These are phyloP conservation scores for Acronicta aceris DNA, from an alignment of 2,888 invertebrate species.

Conservation along the genomic window DNA sequence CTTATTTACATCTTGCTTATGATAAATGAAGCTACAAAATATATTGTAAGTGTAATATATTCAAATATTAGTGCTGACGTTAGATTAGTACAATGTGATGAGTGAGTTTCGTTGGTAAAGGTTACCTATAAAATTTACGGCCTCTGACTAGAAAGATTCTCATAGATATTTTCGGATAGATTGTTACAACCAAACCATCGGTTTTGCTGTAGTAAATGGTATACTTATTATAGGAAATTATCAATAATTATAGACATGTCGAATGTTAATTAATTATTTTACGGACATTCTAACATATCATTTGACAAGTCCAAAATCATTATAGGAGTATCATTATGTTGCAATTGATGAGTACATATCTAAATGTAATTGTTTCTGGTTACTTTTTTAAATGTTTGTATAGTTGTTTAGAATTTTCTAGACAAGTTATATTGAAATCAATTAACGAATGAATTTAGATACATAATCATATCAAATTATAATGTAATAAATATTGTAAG, in stretches of 20 bases:
- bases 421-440: slow-evolving; percentile 47
- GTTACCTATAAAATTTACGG: slow-evolving; percentile 65
- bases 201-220: slow-evolving; percentile 49
- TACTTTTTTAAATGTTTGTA: slow-evolving; percentile 36
- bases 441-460: slow-evolving; percentile 62
- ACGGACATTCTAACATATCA: slow-evolving; percentile 41
- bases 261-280: slow-evolving; percentile 45
- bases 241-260: slow-evolving; percentile 30
- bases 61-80: slow-evolving; percentile 45
- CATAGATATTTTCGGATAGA: slow-evolving; percentile 85
- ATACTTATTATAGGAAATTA: slow-evolving; percentile 40
- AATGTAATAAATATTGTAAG: slow-evolving; percentile 42
- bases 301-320: slow-evolving; percentile 22
- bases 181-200: slow-evolving; percentile 69
- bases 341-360: slow-evolving; percentile 40
- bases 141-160: slow-evolving; percentile 71
- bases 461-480: slow-evolving; percentile 65
- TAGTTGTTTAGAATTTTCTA: slow-evolving; percentile 44
- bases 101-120: slow-evolving; percentile 46
- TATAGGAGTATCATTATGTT: slow-evolving; percentile 27
- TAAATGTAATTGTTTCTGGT: slow-evolving; percentile 22
- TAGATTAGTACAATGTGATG: slow-evolving; percentile 46
- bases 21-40: slow-evolving; percentile 70
- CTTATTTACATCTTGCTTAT: slow-evolving; percentile 74
- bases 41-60: slow-evolving; percentile 64